These are phyloP conservation scores for Distichodus sexfasciatus DNA, from an alignment of 2,797 vertebrate genomes.

Conservation along the genomic window DNA sequence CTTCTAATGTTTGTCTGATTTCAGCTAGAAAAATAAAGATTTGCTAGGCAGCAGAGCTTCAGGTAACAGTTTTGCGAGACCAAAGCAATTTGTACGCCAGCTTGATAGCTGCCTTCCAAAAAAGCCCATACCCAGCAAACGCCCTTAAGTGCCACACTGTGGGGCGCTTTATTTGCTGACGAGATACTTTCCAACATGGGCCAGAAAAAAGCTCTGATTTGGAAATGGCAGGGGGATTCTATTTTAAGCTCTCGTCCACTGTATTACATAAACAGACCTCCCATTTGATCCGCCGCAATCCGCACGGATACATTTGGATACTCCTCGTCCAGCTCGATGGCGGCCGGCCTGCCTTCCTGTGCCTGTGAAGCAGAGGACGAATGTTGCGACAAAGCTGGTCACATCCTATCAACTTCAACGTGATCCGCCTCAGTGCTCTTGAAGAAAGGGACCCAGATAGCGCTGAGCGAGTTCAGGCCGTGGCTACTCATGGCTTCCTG, in stretches of 20 bases:
- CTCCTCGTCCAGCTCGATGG: slow-evolving; percentile 33
- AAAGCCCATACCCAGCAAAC: neutral
- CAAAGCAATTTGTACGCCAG: neutral
- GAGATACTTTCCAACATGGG: slow-evolving; percentile 5
- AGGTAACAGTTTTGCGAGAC: too few relatives aligned
- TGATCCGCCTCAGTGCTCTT: slow-evolving; percentile 55
- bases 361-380: slow-evolving; percentile 25
- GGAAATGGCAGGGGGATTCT: slow-evolving; percentile 13
- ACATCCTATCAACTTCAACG: slow-evolving; percentile 57
- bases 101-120: neutral
- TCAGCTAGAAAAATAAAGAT: too few relatives aligned
- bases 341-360: slow-evolving; percentile 22
- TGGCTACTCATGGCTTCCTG: slow-evolving; percentile 18
- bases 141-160: neutral
- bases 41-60: too few relatives aligned
- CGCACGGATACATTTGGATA: too few relatives aligned
- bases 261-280: slow-evolving; percentile 37
- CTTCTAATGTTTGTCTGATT: too few relatives aligned
- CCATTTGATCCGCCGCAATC: slow-evolving; percentile 8
- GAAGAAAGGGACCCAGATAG: slow-evolving; percentile 42
- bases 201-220: slow-evolving; percentile 3
- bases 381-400: slow-evolving; percentile 62
- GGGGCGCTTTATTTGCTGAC: neutral
- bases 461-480: slow-evolving; percentile 23
- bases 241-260: slow-evolving; percentile 27